phyloP scores from a whole-genome alignment of 2,113 vertebrate genomes.

The Acrocephalus arundinaceus region DNA sequence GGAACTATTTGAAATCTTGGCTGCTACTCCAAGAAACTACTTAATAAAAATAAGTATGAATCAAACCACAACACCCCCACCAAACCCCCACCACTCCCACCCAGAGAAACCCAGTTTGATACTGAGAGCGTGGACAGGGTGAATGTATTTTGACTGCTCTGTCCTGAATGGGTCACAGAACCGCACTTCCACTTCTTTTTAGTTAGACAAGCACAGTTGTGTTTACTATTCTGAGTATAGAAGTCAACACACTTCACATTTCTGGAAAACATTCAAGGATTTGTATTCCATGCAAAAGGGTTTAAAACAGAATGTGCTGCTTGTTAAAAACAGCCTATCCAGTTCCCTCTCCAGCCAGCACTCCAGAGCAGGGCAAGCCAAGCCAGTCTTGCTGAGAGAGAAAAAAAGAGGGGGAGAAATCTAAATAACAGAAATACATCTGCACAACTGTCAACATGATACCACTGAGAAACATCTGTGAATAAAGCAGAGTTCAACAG shows the following conservation, averaged over 20 bases:
- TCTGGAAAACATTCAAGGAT: not conserved
- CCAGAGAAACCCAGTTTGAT: not conserved
- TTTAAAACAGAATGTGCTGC: constrained; percentile 6
- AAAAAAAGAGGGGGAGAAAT: not conserved
- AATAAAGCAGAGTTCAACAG: not conserved
- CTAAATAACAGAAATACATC: not conserved
- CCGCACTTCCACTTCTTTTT: not conserved
- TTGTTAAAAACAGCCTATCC: not conserved
- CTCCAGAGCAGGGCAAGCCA: not conserved
- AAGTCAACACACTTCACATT: constrained; percentile 2
- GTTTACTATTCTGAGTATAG: not conserved
- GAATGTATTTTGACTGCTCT: not conserved
- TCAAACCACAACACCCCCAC: not conserved
- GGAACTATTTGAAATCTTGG: not conserved
- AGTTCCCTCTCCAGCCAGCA: not conserved
- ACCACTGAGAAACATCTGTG: not conserved
- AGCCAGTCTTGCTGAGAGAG: not conserved
- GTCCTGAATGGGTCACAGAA: not conserved
- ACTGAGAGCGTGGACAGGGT: not conserved
- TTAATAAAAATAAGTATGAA: not conserved
- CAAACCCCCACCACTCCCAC: not conserved
- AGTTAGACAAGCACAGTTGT: not conserved
- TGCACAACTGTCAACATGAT: not conserved
- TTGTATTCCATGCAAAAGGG: not conserved
- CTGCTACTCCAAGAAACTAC: not conserved